Evolutionary conservation across 2,113 vertebrate species (phyloP).

Genomic region (Fukomys damarensis): DNA sequence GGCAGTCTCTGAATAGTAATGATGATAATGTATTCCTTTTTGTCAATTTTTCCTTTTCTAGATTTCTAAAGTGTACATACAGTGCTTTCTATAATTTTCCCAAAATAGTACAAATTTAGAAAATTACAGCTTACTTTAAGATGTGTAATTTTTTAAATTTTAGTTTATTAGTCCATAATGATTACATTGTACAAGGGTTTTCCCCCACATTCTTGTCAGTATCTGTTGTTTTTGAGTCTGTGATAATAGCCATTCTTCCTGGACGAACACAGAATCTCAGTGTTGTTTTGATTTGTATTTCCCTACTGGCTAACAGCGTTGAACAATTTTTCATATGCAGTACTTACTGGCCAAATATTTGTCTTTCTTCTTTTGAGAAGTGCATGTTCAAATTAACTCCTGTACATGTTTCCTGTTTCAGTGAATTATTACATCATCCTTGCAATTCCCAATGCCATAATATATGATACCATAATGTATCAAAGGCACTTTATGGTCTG

Average conservation of each 20-base stretch:
- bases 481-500: not conserved
- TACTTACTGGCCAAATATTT: not conserved
- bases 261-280: not conserved
- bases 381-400: not conserved
- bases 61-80: not conserved
- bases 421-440: not conserved
- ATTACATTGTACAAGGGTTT: not conserved
- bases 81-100: slow-evolving; percentile 6
- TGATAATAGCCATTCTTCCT: not conserved
- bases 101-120: slow-evolving; percentile 4
- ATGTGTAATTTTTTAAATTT: not conserved
- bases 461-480: not conserved
- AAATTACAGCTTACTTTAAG: not conserved
- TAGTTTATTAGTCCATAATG: not conserved
- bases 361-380: not conserved
- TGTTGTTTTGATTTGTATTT: not conserved
- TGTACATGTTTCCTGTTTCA: not conserved
- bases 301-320: not conserved
- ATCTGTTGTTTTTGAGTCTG: not conserved
- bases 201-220: not conserved
- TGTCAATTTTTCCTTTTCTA: not conserved
- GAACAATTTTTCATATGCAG: not conserved
- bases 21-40: not conserved
- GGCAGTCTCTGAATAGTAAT: not conserved
- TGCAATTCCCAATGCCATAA: not conserved